Percentiles rank a stretch among this genome's conserved stretches.
These are phyloP conservation scores for Stichodactyla helianthus DNA, from an alignment of 64 coral and sea anemone species.

Conservation along the genomic window DNA sequence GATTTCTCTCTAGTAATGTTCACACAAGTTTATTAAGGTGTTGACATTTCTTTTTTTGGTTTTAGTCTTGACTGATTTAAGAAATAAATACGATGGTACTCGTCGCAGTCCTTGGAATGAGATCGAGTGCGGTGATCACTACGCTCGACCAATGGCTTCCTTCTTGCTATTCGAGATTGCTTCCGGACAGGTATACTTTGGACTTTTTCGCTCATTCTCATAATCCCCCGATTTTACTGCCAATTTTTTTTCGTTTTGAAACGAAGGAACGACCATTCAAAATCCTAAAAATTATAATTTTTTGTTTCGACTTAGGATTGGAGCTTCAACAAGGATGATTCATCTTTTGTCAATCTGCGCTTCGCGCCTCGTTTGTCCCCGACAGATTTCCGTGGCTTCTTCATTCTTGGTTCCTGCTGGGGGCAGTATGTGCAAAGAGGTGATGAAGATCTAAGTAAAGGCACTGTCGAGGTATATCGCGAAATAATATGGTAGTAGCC, in stretches of 20 bases:
- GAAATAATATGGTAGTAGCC: background rate
- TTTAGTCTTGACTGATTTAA: slow-evolving; percentile 52
- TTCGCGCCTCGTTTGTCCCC: slow-evolving; percentile 59
- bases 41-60: background rate
- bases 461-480: background rate
- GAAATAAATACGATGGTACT: slow-evolving; percentile 87
- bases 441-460: slow-evolving; percentile 6
- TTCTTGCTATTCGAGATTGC: slow-evolving; percentile 77
- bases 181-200: slow-evolving; percentile 62
- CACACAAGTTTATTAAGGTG: too few species aligned
- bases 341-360: slow-evolving; percentile 48
- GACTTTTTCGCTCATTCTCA: too few species aligned
- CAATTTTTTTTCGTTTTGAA: background rate
- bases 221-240: too few species aligned
- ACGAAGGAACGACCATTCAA: background rate
- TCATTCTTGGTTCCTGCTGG: slow-evolving; percentile 72
- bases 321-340: slow-evolving; percentile 31
- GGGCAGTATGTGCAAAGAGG: slow-evolving; percentile 69
- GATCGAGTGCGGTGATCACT: slow-evolving; percentile 87
- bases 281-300: background rate
- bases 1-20: too few species aligned
- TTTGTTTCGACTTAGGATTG: slow-evolving; percentile 38
- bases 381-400: slow-evolving; percentile 67
- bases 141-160: slow-evolving; percentile 75
- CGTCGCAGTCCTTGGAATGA: slow-evolving; percentile 93